A percentile compares a stretch with the other conserved stretches of the same genome.
phyloP scores from a whole-genome alignment of 2,888 invertebrate species.

The Rhagonycha lutea region DNA sequence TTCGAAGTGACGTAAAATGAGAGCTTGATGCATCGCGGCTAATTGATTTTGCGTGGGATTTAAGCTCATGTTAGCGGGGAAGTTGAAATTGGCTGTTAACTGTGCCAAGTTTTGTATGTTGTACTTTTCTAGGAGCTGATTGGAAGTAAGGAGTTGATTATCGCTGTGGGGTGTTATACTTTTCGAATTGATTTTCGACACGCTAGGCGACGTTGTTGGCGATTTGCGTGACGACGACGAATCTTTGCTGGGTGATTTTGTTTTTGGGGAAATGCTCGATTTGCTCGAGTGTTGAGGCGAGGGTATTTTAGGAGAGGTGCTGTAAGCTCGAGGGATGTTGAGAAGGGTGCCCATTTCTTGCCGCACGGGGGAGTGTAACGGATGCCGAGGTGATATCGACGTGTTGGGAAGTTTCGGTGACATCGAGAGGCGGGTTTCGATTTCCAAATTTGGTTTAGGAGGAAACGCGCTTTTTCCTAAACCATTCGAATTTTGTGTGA shows the following conservation, averaged over 20 bases:
- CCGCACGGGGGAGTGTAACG: background rate
- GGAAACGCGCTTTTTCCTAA: background rate
- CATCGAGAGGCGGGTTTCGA: background rate
- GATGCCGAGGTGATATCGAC: background rate
- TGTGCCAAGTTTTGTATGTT: conserved; percentile 54
- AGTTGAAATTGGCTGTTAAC: conserved; percentile 51
- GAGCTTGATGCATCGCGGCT: conserved; percentile 51
- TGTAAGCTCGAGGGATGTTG: background rate
- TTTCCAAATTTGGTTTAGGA: background rate
- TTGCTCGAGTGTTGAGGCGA: background rate
- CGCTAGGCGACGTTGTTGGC: background rate
- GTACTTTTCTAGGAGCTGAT: conserved; percentile 52
- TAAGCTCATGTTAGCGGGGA: conserved; percentile 37
- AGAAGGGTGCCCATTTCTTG: background rate
- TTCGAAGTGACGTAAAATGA: conserved; percentile 52
- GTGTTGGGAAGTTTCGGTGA: background rate
- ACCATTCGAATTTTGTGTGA: conserved; percentile 27
- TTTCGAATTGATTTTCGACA: conserved; percentile 7
- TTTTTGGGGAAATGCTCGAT: background rate
- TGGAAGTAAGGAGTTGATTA: conserved; percentile 41
- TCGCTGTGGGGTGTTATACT: conserved; percentile 17
- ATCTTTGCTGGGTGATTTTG: background rate
- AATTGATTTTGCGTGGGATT: conserved; percentile 35
- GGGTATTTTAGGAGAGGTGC: background rate
- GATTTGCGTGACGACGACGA: background rate